These are phyloP conservation scores for Carassius carassius DNA, from an alignment of 2,113 vertebrate species.

Conservation along the genomic window DNA sequence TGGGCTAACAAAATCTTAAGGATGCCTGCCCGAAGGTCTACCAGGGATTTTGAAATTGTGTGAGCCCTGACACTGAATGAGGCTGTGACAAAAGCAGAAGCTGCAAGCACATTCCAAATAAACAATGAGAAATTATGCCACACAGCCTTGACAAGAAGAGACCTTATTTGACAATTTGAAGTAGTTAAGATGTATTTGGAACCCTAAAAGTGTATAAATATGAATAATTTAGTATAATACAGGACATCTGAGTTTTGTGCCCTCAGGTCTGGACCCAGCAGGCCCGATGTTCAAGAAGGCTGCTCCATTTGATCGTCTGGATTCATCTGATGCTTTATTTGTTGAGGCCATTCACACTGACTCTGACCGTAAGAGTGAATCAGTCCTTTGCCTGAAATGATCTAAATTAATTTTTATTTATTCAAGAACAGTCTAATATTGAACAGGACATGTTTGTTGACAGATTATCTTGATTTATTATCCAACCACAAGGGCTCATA, in stretches of 20 bases:
- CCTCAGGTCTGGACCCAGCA: slow-evolving; percentile 88
- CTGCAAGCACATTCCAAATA: slow-evolving; percentile 33
- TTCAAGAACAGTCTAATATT: background rate
- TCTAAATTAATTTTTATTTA: background rate
- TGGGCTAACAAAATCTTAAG: too few species aligned
- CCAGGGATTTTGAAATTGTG: too few species aligned
- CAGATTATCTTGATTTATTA: background rate
- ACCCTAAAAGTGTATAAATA: background rate
- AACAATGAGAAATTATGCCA: slow-evolving; percentile 22
- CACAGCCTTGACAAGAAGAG: background rate
- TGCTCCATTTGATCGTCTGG: slow-evolving; percentile 83
- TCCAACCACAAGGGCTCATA: background rate
- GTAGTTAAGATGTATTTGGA: background rate
- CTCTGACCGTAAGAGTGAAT: slow-evolving; percentile 84
- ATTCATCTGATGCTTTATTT: slow-evolving; percentile 88
- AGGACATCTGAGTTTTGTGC: background rate
- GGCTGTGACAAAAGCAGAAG: slow-evolving; percentile 28
- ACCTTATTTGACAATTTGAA: background rate
- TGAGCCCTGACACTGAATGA: slow-evolving; percentile 39
- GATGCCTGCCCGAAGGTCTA: too few species aligned
- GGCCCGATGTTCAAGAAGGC: slow-evolving; percentile 88
- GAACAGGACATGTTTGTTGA: background rate
- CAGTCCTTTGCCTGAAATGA: background rate
- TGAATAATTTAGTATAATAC: background rate
- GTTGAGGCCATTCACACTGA: slow-evolving; percentile 96